Percentiles rank a stretch among this genome's conserved stretches.
Evolutionary conservation across 1,140 invertebrate genomes (phyloP).

Genomic region (silkworm (Bombyx mori)): ASM3026992v2 NC_085110.1:10637001-10637500

Average conservation of each 20-base stretch:
- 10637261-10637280: constrained; percentile 22
- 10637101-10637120: constrained; percentile 57
- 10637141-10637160: constrained; percentile 65
- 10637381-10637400: not conserved
- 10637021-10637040: constrained; percentile 9
- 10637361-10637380: not conserved
- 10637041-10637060: constrained; percentile 16
- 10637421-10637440: too few species aligned
- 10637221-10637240: constrained; percentile 57
- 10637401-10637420: too few species aligned
- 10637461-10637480: too few species aligned
- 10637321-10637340: too few species aligned
- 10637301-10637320: too few species aligned
- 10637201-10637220: constrained; percentile 58
- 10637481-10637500: too few species aligned
- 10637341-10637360: not conserved
- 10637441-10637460: too few species aligned
- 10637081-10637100: constrained; percentile 42
- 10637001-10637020: constrained; percentile 7
- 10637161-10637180: constrained; percentile 66
- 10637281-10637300: not conserved
- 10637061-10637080: constrained; percentile 27
- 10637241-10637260: constrained; percentile 44
- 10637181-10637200: constrained; percentile 67
- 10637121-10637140: constrained; percentile 61